These are phyloP conservation scores for Anguilla rostrata DNA, from an alignment of 2,113 vertebrate genomes.

Conservation along the genomic window DNA sequence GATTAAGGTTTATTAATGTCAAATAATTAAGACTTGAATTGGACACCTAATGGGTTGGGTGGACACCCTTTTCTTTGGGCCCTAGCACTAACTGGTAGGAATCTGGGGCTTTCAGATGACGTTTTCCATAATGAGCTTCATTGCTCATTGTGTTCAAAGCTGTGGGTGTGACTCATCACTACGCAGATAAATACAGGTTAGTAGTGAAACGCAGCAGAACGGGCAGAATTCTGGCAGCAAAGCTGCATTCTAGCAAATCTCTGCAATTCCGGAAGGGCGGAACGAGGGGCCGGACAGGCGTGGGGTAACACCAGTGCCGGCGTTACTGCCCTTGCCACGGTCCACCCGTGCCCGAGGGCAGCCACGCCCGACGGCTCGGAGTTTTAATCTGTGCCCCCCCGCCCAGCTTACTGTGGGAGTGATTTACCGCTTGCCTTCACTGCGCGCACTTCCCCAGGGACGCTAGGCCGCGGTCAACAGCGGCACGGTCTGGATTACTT, in stretches of 20 bases:
- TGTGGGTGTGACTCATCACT: background rate
- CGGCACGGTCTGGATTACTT: background rate
- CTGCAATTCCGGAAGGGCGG: background rate
- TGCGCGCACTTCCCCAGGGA: no score
- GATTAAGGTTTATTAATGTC: background rate
- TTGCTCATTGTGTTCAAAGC: background rate
- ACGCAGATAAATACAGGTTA: background rate
- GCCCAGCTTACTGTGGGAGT: no score
- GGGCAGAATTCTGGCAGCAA: background rate
- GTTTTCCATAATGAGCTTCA: background rate
- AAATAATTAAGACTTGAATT: background rate
- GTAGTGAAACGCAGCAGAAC: background rate
- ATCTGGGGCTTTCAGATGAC: background rate
- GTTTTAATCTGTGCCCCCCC: background rate
- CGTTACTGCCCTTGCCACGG: background rate
- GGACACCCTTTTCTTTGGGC: no score
- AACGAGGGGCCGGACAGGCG: conserved; percentile 26
- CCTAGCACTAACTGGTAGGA: no score
- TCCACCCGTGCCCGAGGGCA: conserved; percentile 43
- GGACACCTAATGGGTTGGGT: background rate
- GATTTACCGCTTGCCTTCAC: no score
- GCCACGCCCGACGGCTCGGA: background rate
- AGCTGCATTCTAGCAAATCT: background rate
- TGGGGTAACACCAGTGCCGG: conserved; percentile 33
- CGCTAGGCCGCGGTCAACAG: background rate